Evolutionary conservation across 2,113 vertebrate genomes (phyloP), one percentile per base, ranked within the genome.

Genomic region (Copsychus sechellarum): DNA sequence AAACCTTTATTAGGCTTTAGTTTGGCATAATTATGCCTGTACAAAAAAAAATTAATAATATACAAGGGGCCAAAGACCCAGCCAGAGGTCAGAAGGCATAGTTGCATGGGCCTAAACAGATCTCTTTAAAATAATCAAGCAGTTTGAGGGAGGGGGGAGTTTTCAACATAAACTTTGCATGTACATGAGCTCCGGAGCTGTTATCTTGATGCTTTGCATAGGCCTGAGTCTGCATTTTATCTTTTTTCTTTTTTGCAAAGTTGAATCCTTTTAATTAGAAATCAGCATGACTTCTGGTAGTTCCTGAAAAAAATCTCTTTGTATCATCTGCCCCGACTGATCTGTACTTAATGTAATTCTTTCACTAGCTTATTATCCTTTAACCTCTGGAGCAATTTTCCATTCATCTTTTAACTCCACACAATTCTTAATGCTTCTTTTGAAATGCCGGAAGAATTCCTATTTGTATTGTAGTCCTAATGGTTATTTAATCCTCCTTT

Each of bases 201-300:
- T 81, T 81, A 21, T 92, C 56, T 56, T 51, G 17, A 43, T 51
- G 25, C 56, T 84, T 94, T 94, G 24, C 20, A 23, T 40, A 86
- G 83, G 72, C 42, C 43, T 23, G 56, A 43, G 38, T 64, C 65
- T 86, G 60, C n/a, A 19, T 83, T 90, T 87, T 86, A 65, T 6
- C 38, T 8, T 38, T 77, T 83, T 71, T 36, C 9, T 36, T 83
- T 78, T 58, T 34, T 53, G 1, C 18, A 14, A 38, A 77, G 33
- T 74, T 71, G 70, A 66, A 50, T 92, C n/a, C 26, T n/a, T 78
- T 71, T 90, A 86, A 67, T 92, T 90, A 56, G 64, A 88, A 83
- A 66, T 86, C 47, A 40, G 6, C 38, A 66, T 86, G 36, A 84
- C 65, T 70, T 86, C 18, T 90, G 22, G 21, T 86, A 36, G 51